Percentiles rank a stretch among this genome's conserved stretches.
These are phyloP conservation scores for Aspidoscelis tigris DNA, from an alignment of 2,113 vertebrate genomes.

Conservation along the genomic window DNA sequence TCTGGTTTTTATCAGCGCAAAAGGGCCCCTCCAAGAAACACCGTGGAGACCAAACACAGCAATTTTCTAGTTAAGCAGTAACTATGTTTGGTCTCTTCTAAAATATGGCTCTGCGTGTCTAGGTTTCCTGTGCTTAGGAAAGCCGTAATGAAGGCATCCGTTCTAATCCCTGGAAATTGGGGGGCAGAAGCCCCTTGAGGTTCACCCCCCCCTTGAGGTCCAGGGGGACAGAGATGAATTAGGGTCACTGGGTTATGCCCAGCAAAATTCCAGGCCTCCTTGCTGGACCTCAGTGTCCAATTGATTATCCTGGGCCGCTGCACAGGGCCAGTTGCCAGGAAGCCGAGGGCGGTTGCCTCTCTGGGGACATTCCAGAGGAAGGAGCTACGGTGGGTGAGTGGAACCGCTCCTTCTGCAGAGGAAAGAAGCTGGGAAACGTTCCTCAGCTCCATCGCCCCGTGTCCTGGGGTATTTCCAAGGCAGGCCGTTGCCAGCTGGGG, in stretches of 20 bases:
- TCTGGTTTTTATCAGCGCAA: slow-evolving; percentile 38
- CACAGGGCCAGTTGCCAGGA: slow-evolving; percentile 66
- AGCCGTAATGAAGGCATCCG: slow-evolving; percentile 84
- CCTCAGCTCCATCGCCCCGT: no score
- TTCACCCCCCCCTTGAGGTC: slow-evolving; percentile 75
- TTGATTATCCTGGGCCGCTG: slow-evolving; percentile 92
- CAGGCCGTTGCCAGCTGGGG: no score
- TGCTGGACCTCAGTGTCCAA: slow-evolving; percentile 84
- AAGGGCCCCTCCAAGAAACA: slow-evolving; percentile 26
- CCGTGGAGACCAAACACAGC: slow-evolving; percentile 47
- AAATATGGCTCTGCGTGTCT: neutral
- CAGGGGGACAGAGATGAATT: slow-evolving; percentile 90
- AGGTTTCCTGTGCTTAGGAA: slow-evolving; percentile 33
- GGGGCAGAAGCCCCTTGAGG: slow-evolving; percentile 58
- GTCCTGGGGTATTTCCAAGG: neutral
- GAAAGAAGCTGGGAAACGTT: neutral
- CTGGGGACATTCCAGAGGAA: neutral
- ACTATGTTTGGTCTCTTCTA: slow-evolving; percentile 3
- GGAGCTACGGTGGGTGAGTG: neutral
- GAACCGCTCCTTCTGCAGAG: neutral
- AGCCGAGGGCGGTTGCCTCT: slow-evolving; percentile 55
- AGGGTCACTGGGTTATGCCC: slow-evolving; percentile 83
- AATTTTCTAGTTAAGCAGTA: slow-evolving; percentile 37
- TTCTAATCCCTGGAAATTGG: slow-evolving; percentile 76
- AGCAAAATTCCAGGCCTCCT: slow-evolving; percentile 84